Percentiles rank a stretch among this genome's conserved stretches.
These are phyloP conservation scores for Hystrix brachyura DNA, from an alignment of 2,113 vertebrate species.

Conservation along the genomic window DNA sequence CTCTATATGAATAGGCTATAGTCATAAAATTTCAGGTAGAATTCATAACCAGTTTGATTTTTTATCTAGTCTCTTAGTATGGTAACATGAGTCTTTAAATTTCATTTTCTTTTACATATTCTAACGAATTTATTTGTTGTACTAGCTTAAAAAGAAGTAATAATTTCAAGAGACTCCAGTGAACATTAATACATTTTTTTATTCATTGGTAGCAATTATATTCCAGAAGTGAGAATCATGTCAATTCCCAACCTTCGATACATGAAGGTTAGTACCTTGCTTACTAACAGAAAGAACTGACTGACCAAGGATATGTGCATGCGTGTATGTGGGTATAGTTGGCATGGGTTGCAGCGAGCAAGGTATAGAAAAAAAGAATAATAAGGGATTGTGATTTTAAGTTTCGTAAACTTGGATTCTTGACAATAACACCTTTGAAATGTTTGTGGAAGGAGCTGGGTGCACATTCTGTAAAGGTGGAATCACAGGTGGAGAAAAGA, in stretches of 20 bases:
- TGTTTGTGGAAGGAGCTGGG: not conserved
- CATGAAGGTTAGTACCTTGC: constrained; percentile 93
- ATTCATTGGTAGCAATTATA: constrained; percentile 93
- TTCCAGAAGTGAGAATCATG: constrained; percentile 99
- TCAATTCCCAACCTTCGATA: constrained; percentile 98
- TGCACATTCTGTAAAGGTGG: not conserved
- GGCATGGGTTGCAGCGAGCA: not conserved
- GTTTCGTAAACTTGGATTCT: constrained; percentile 29
- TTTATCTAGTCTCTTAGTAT: not conserved
- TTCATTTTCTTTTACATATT: constrained; percentile 37
- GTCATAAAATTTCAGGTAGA: constrained; percentile 45
- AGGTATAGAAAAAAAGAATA: not conserved
- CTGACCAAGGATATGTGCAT: not conserved
- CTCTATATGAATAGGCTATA: not conserved
- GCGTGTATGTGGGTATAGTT: not conserved
- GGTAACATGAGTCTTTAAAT: constrained; percentile 45
- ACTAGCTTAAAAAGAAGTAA: not conserved
- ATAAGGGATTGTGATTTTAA: constrained; percentile 17
- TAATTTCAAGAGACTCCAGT: constrained; percentile 36
- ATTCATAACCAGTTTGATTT: constrained; percentile 9
- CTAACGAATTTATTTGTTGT: constrained; percentile 17
- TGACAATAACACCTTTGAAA: not conserved
- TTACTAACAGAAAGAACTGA: not conserved
- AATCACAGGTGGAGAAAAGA: not conserved
- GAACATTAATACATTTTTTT: constrained; percentile 71